Evolutionary conservation across 2,113 vertebrate genomes (phyloP).

Genomic region (Tamias sibiricus): DNA sequence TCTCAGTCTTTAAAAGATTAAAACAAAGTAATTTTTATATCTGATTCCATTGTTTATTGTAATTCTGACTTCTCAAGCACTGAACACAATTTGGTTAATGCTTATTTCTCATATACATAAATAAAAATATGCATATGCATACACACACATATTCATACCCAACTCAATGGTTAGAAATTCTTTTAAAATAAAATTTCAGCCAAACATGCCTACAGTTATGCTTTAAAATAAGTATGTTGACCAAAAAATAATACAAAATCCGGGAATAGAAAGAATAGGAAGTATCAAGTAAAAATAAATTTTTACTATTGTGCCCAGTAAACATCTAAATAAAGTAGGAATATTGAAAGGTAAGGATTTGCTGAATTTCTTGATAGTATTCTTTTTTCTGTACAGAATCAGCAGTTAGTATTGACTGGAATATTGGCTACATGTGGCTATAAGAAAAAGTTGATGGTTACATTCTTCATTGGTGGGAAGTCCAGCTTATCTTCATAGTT

Average conservation of each 20-base stretch:
- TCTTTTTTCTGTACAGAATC: neutral
- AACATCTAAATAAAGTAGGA: neutral
- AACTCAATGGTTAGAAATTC: neutral
- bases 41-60: neutral
- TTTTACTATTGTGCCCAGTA: neutral
- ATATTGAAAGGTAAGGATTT: neutral
- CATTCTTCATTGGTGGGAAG: neutral
- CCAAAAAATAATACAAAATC: neutral
- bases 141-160: neutral
- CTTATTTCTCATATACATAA: neutral
- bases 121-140: neutral
- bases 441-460: conserved; percentile 27
- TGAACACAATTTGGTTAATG: conserved; percentile 3
- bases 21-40: neutral
- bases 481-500: conserved; percentile 43
- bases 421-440: neutral
- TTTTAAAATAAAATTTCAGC: conserved; percentile 5
- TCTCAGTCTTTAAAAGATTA: conserved; percentile 8
- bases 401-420: neutral
- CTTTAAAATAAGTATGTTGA: neutral
- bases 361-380: neutral
- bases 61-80: conserved; percentile 33
- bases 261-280: neutral
- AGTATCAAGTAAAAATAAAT: neutral
- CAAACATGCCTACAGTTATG: neutral